Evolutionary conservation across 1,140 invertebrate genomes (phyloP), one percentile per base, ranked within the genome.

Genomic region (Drosophila subpulchrella): DNA sequence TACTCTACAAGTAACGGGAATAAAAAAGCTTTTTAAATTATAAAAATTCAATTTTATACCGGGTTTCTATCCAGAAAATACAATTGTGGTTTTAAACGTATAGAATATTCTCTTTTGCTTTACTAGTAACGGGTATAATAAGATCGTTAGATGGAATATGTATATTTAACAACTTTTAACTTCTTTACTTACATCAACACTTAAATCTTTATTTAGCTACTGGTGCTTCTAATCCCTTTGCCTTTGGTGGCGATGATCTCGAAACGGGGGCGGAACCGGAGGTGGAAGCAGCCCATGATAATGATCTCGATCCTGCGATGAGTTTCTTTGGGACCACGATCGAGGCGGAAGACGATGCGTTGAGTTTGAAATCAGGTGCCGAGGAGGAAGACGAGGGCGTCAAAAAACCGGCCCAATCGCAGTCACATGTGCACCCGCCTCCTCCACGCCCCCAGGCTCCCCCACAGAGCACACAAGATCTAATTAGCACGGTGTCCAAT

Each of bases 401-500:
- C 4, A 51, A 88, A 36, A 92, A 62, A 84, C 90, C 41, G 92
- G 91, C 30, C 67, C 88, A 91, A 44, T 92, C 92, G 39, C 44
- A 62, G 7, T 0, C 94, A 7, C 94, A 94, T n/a, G 93, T 94
- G 17, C 93, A 94, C 39, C 67, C 50, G 66, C 94, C 94, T 6
- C 94, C 94, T 27, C 93, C 94, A 15, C 93, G 94, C 36, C 94
- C 94, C 15, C 94, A 95, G 13, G 65, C 61, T 34, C 94, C 95
- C 4, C 95, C 96, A 46, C 95, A 95, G 51, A 94, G 94, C 51
- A 97, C 97, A 0, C 96, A 97, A 94, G 96, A 97, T 86, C 93
- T 98, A 3, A 96, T 98, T 27, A 94, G 96, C 50, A 96, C 96
- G 12, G 97, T 98, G 0, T 97, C 97, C 24, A 97, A 96, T 6